These are phyloP conservation scores for Loriculus beryllinus DNA, from an alignment of 2,797 vertebrate genomes.

Conservation along the genomic window DNA sequence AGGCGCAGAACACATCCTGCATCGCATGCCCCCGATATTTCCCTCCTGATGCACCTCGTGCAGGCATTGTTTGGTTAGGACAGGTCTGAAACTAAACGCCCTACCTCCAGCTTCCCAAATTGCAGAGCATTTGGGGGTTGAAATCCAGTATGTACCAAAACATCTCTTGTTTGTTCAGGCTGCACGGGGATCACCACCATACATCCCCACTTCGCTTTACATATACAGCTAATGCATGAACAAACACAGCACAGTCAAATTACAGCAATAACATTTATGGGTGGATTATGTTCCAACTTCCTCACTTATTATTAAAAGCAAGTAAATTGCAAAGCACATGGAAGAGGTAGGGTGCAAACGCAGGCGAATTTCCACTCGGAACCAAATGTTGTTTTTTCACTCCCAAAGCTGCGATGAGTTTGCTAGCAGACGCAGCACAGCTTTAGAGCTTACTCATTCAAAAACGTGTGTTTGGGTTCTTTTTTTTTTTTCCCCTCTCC, in stretches of 20 bases:
- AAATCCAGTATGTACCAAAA: not conserved
- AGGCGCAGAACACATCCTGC: accelerated
- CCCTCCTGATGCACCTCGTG: not conserved
- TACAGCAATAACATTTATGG: conserved; percentile 63
- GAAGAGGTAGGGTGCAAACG: conserved; percentile 44
- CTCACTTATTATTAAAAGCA: conserved; percentile 41
- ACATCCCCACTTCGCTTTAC: not conserved
- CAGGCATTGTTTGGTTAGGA: not conserved
- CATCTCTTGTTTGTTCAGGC: not conserved
- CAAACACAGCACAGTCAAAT: conserved; percentile 55
- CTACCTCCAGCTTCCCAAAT: not conserved
- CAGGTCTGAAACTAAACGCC: not conserved
- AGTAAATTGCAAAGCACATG: conserved; percentile 31
- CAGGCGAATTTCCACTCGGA: not conserved
- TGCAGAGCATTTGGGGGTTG: not conserved
- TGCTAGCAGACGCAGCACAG: conserved; percentile 29
- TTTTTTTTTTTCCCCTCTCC: not conserved
- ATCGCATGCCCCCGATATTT: not conserved
- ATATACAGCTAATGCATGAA: conserved; percentile 17
- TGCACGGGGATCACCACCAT: not conserved
- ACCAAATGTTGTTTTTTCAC: conserved; percentile 47
- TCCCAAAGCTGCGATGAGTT: conserved; percentile 35
- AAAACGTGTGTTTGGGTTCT: conserved; percentile 20
- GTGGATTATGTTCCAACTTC: conserved; percentile 59
- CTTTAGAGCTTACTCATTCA: conserved; percentile 35